phyloP scores from a whole-genome alignment of 2,113 vertebrate species.

The Todiramphus chloris region DNA sequence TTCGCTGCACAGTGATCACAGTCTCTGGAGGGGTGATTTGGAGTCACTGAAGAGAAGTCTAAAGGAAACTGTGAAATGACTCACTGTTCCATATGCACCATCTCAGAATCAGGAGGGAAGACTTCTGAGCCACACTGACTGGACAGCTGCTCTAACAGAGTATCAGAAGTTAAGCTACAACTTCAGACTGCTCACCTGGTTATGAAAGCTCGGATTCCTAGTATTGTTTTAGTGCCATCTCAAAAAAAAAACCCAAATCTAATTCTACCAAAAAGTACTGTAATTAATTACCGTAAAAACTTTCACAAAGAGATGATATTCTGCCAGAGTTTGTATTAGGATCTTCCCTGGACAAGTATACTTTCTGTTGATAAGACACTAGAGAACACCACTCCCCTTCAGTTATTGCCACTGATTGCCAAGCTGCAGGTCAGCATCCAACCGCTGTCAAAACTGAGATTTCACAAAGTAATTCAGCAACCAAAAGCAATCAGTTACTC shows the following conservation, averaged over 20 bases:
- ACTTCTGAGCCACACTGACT: neutral
- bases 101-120: neutral
- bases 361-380: neutral
- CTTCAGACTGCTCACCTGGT: neutral
- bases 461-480: neutral
- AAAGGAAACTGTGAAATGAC: neutral
- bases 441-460: neutral
- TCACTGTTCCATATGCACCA: neutral
- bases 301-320: neutral
- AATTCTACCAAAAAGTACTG: neutral
- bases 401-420: neutral
- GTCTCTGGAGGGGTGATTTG: neutral
- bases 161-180: neutral
- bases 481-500: neutral
- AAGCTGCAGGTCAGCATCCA: neutral
- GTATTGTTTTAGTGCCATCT: neutral
- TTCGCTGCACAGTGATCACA: neutral
- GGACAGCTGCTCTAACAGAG: neutral
- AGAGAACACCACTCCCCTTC: neutral
- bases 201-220: neutral
- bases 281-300: neutral
- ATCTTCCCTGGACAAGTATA: neutral
- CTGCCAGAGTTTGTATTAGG: accelerated
- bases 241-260: neutral
- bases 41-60: neutral